A percentile compares a stretch with the other conserved stretches of the same genome.
Conservation (phyloP, 2,797 vertebrate genomes). For the Chelon labrosus region DNA sequence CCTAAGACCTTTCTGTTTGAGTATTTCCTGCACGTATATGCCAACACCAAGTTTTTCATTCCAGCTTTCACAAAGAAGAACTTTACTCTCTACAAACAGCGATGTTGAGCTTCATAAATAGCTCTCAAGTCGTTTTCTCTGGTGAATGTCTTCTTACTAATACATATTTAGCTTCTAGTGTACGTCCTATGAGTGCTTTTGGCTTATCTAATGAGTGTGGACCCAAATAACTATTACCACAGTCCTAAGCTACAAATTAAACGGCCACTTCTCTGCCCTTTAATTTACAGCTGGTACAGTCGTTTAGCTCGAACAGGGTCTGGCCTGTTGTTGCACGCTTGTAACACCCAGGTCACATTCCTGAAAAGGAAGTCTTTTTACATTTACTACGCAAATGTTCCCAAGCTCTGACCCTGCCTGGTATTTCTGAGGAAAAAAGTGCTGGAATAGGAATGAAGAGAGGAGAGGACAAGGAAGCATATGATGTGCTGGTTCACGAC, state of each 20-base stretch:
- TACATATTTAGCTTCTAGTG: not conserved
- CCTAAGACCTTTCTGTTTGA: no score
- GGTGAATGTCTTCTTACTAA: not conserved
- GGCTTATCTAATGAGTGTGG: slow-evolving; percentile 1
- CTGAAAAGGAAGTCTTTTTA: slow-evolving; percentile 44
- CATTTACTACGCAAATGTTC: slow-evolving; percentile 16
- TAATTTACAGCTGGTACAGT: slow-evolving; percentile 35
- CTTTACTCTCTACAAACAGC: not conserved
- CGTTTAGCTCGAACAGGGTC: slow-evolving; percentile 41
- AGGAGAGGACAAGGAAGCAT: not conserved
- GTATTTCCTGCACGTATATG: no score
- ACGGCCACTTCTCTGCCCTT: slow-evolving; percentile 16
- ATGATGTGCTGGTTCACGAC: not conserved
- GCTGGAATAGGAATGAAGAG: not conserved
- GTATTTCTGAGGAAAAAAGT: slow-evolving; percentile 15
- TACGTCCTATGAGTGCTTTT: not conserved
- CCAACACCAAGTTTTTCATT: not conserved
- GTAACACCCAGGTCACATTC: slow-evolving; percentile 59
- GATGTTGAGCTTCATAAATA: not conserved
- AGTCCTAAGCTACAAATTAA: slow-evolving; percentile 23
- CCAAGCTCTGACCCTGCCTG: slow-evolving; percentile 10
- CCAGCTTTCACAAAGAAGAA: not conserved
- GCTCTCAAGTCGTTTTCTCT: not conserved
- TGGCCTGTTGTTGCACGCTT: slow-evolving; percentile 54
- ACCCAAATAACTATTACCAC: slow-evolving; percentile 16